Conservation (phyloP, 2,113 vertebrate species). For the Mesoclemmys tuberculata region DNA sequence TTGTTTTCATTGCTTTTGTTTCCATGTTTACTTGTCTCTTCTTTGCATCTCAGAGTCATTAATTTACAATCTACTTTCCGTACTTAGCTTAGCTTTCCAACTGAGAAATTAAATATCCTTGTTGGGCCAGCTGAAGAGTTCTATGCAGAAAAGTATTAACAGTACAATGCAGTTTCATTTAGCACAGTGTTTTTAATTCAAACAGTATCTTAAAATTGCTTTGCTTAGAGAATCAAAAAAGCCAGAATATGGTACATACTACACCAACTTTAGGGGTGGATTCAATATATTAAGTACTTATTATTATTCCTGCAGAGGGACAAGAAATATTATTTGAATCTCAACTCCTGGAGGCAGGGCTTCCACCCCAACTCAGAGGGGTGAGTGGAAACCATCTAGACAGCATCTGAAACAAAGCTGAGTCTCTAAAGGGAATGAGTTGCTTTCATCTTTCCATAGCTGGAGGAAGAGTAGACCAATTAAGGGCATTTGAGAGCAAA, state of each 20-base stretch:
- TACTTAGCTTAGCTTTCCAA: conserved; percentile 43
- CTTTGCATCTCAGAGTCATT: conserved; percentile 11
- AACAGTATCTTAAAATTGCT: not conserved
- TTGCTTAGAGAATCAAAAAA: not conserved
- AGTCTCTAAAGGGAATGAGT: not conserved
- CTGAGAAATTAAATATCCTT: conserved; percentile 18
- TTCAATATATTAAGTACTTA: not conserved
- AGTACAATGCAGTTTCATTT: not conserved
- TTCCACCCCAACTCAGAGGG: not conserved
- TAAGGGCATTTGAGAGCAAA: not conserved
- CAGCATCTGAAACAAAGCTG: not conserved
- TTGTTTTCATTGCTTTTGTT: not conserved
- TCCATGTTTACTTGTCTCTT: not conserved
- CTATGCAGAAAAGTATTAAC: not conserved
- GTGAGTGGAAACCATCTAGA: not conserved
- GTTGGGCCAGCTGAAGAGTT: not conserved
- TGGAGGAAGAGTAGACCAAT: not conserved
- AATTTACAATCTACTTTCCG: conserved; percentile 18
- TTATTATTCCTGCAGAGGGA: not conserved
- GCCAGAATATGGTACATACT: not conserved
- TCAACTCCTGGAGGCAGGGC: not conserved
- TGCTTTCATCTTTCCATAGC: not conserved
- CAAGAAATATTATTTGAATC: not conserved
- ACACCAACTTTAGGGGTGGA: not conserved
- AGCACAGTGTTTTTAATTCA: not conserved